Evolutionary conservation across 1,140 invertebrate genomes (phyloP).

Genomic region (Drosophila novamexicana): DNA sequence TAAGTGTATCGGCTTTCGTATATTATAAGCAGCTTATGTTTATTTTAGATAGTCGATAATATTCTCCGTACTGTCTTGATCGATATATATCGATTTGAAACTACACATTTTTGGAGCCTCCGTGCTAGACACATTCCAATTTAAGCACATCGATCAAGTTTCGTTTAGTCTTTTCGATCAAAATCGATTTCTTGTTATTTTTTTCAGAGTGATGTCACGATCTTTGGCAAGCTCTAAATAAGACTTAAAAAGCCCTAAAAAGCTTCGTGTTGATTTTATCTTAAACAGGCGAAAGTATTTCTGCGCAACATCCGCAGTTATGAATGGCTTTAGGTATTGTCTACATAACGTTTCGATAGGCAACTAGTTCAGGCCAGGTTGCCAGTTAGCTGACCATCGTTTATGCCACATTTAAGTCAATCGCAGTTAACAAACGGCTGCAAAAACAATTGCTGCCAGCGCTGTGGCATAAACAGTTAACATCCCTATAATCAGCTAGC

Average conservation of each 20-base stretch:
- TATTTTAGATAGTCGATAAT: too few relatives aligned
- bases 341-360: constrained; percentile 8
- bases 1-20: too few relatives aligned
- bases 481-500: constrained; percentile 67
- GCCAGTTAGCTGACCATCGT: constrained; percentile 14
- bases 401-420: constrained; percentile 54
- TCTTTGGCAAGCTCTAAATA: not conserved
- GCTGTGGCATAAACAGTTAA: constrained; percentile 40
- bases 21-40: too few relatives aligned
- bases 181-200: too few relatives aligned
- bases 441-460: constrained; percentile 33
- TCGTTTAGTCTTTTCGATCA: too few relatives aligned
- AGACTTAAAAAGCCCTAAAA: not conserved
- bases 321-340: constrained; percentile 3
- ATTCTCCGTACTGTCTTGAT: too few relatives aligned
- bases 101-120: too few relatives aligned
- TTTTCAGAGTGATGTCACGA: too few relatives aligned
- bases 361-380: too few relatives aligned
- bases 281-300: constrained; percentile 20
- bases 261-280: not conserved
- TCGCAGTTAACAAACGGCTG: constrained; percentile 14
- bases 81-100: too few relatives aligned
- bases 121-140: too few relatives aligned
- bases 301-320: not conserved
- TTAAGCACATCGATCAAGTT: too few relatives aligned